These are phyloP conservation scores for Kryptopterus vitreolus DNA, from an alignment of 2,797 vertebrate species.

Conservation along the genomic window DNA sequence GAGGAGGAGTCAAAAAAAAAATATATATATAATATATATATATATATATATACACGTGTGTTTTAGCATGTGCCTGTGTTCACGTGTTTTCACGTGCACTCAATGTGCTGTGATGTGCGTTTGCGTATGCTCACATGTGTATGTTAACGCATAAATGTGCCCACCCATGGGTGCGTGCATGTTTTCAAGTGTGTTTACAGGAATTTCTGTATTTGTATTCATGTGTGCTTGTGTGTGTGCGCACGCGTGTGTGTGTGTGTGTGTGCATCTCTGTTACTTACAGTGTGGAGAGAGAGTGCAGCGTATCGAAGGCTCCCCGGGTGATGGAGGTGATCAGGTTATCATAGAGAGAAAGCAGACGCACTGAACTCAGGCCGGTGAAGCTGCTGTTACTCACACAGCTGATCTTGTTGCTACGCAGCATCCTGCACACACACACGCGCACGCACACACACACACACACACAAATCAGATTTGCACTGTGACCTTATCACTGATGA, in stretches of 20 bases:
- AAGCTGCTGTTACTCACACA: slow-evolving; percentile 96
- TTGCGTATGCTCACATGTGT: neutral
- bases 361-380: slow-evolving; percentile 91
- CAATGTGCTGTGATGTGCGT: no score
- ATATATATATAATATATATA: neutral
- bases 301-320: slow-evolving; percentile 91
- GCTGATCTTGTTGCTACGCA: slow-evolving; percentile 94
- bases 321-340: slow-evolving; percentile 95
- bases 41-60: neutral
- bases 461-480: slow-evolving; percentile 37
- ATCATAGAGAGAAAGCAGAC: slow-evolving; percentile 94
- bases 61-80: slow-evolving; percentile 34
- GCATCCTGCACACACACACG: slow-evolving; percentile 78
- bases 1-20: slow-evolving; percentile 8
- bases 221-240: neutral
- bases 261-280: slow-evolving; percentile 70
- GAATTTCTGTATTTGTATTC: no score
- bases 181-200: no score
- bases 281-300: slow-evolving; percentile 94
- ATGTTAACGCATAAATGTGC: slow-evolving; percentile 71
- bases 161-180: no score
- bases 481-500: slow-evolving; percentile 40
- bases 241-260: neutral
- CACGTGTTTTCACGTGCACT: neutral
- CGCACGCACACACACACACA: slow-evolving; percentile 46